phyloP scores from a whole-genome alignment of 2,888 invertebrate genomes.

The Buathra laborator region DNA sequence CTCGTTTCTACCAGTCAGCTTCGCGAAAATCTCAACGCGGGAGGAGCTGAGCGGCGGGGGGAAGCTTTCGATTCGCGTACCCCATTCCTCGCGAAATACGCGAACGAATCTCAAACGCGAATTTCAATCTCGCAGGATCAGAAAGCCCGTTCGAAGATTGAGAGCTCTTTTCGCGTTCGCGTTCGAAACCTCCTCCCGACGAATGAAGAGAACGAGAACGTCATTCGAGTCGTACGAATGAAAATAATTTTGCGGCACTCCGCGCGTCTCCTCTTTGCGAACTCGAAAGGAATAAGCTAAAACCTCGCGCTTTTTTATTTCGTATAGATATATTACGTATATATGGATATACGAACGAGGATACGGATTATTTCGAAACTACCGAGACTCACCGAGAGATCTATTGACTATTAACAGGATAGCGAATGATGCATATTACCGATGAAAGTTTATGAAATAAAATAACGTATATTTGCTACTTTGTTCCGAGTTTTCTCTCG shows the following conservation, averaged over 20 bases:
- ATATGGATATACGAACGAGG: background rate
- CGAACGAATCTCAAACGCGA: slow-evolving; percentile 45
- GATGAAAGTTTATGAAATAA: background rate
- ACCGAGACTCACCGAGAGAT: background rate
- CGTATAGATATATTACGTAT: background rate
- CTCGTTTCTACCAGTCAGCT: background rate
- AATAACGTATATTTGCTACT: slow-evolving; percentile 1
- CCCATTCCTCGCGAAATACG: slow-evolving; percentile 27
- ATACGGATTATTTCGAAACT: slow-evolving; percentile 1
- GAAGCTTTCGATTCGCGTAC: slow-evolving; percentile 44
- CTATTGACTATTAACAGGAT: background rate
- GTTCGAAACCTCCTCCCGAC: slow-evolving; percentile 16
- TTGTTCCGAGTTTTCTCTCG: background rate
- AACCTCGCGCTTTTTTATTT: slow-evolving; percentile 1
- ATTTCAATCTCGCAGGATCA: slow-evolving; percentile 66
- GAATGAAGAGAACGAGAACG: background rate
- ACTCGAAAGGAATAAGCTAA: slow-evolving; percentile 38
- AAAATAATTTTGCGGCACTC: slow-evolving; percentile 49
- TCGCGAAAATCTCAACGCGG: slow-evolving; percentile 18
- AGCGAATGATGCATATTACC: background rate
- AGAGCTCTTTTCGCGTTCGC: slow-evolving; percentile 45
- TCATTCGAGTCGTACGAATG: slow-evolving; percentile 1
- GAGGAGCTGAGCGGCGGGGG: no score
- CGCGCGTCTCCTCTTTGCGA: background rate
- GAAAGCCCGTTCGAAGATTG: slow-evolving; percentile 51